Base-by-base conservation (phyloP, 2,113 vertebrate species). In the Pungitius pungitius region DNA sequence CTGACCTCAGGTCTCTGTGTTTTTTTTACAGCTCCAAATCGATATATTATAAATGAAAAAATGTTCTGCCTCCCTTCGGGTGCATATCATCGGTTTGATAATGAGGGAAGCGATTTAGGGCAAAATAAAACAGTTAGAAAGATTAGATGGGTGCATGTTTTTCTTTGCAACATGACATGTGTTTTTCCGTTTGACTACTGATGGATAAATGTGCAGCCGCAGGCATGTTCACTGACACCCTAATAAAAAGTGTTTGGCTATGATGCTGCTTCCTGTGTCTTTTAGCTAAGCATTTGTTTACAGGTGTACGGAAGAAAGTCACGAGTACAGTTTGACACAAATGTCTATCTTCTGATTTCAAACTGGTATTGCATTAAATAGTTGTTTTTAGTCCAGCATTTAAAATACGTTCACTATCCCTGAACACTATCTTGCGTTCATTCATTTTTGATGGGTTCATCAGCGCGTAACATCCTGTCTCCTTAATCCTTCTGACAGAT, bases 21-120 rank as follows among this genome's bases (percentile, higher is more conserved):
- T 64, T 39, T 70, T 71, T 77, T 39, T 54, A 14, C 37, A 35
- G 40, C 40, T 68, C 15, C 0, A 42, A 70, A 75, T 77, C 66
- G 2, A 80, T 77, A 55, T 1, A 27, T 43, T 35, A 35, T 35
- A 35, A 27, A 78, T 63, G 20, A 12, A 58, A 58, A 77, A 80
- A 13, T 30, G 18, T 33, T 20, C 45, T 42, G 39, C 69, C 35
- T 42, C 72, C 13, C 43, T 43, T 62, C 69, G 56, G 62, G 13
- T 69, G 43, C 20, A 22, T 6, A 39, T 47, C 37, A 81, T 59
- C 30, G 66, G 77, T 58, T 51, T n/a, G 26, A 58, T 18, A 55
- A 40, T 4, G 14, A 64, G 24, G 22, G 37, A 12, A 72, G n/a
- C 0, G 15, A 43, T 30, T 18, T 6, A 11, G 13, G 24, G 6